A percentile compares a stretch with the other conserved stretches of the same genome.
Evolutionary conservation across 2,113 vertebrate genomes (phyloP).

Genomic region (Anolis carolinensis): DNA sequence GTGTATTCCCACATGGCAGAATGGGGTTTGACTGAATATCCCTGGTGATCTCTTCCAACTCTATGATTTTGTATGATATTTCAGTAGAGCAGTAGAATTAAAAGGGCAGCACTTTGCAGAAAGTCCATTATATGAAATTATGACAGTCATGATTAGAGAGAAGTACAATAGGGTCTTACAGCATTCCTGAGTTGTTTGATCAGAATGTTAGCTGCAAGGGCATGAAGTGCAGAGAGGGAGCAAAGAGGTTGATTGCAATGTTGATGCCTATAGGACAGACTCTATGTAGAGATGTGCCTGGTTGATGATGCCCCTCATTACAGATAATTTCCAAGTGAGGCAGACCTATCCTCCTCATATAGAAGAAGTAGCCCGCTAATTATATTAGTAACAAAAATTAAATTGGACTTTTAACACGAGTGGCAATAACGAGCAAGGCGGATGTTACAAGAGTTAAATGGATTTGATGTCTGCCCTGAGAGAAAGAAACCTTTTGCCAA

Average conservation of each 20-base stretch:
- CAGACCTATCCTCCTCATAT: not conserved
- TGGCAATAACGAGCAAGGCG: not conserved
- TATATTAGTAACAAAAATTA: not conserved
- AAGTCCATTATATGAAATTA: conserved; percentile 30
- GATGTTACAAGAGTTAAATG: conserved; percentile 9
- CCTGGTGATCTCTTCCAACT: too few relatives aligned
- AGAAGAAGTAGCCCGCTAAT: conserved; percentile 16
- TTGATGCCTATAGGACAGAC: not conserved
- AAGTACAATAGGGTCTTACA: not conserved
- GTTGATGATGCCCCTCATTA: not conserved
- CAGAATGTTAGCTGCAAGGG: not conserved
- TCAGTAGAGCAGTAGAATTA: conserved; percentile 12
- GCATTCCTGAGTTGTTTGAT: conserved; percentile 18
- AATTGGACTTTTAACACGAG: not conserved
- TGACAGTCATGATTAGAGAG: not conserved
- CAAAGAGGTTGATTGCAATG: conserved; percentile 21
- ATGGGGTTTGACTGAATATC: too few relatives aligned
- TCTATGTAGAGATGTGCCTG: not conserved
- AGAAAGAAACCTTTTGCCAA: not conserved
- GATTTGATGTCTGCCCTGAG: not conserved
- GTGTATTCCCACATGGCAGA: too few relatives aligned
- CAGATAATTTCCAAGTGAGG: not conserved
- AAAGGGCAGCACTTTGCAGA: conserved; percentile 2
- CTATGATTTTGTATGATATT: too few relatives aligned
- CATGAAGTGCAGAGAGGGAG: conserved; percentile 27